Conservation (phyloP, 2,113 vertebrate genomes). For the Limanda limanda region DNA sequence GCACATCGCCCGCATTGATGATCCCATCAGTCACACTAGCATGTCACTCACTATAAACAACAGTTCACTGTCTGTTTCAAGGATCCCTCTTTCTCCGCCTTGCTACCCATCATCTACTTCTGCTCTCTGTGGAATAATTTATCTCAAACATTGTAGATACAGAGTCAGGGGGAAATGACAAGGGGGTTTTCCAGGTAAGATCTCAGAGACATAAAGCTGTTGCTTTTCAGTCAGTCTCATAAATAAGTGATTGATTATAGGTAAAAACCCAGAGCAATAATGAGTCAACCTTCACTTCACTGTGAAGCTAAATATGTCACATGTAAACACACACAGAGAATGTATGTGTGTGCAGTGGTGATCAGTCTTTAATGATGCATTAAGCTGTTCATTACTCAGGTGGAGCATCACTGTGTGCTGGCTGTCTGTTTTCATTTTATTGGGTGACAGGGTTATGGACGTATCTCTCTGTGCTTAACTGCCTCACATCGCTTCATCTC, state of each 20-base stretch:
- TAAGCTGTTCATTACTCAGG: constrained; percentile 66
- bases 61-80: too few species aligned
- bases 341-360: constrained; percentile 40
- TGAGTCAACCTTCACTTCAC: constrained; percentile 4
- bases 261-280: too few species aligned
- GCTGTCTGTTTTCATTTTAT: constrained; percentile 71
- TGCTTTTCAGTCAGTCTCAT: not conserved
- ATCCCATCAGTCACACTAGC: too few species aligned
- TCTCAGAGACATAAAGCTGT: not conserved
- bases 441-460: constrained; percentile 54
- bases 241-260: constrained; percentile 9
- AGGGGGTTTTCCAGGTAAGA: not conserved
- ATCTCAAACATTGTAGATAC: not conserved
- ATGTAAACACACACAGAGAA: constrained; percentile 8
- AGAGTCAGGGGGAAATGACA: not conserved
- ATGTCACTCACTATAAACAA: too few species aligned
- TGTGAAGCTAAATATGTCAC: constrained; percentile 18
- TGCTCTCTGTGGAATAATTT: not conserved
- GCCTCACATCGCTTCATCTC: constrained; percentile 43
- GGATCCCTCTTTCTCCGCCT: too few species aligned
- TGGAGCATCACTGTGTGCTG: constrained; percentile 61
- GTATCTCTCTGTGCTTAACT: constrained; percentile 29
- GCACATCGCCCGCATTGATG: too few species aligned
- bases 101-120: not conserved
- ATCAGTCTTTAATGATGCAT: constrained; percentile 64